Evolutionary conservation across 2,888 invertebrate genomes (phyloP).

Genomic region (Glyphotaelius pellucidus): DNA sequence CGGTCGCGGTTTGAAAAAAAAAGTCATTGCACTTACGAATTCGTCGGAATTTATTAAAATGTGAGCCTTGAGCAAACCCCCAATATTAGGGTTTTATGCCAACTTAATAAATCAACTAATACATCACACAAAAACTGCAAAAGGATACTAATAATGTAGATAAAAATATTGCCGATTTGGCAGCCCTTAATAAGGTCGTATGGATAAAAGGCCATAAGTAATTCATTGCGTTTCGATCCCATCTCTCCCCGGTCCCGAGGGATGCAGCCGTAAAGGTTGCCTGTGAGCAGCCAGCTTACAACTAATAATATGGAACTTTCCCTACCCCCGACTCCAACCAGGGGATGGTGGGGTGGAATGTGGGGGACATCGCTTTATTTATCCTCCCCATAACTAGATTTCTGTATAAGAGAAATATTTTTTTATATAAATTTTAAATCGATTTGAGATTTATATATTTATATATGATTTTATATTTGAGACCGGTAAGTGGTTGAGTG

Average conservation of each 20-base stretch:
- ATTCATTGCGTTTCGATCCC: constrained; percentile 56
- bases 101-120: no score
- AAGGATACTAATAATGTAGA: no score
- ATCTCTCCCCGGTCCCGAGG: constrained; percentile 39
- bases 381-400: background rate
- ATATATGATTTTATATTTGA: no score
- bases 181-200: background rate
- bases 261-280: constrained; percentile 29
- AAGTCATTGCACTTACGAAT: no score
- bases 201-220: constrained; percentile 56
- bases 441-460: background rate
- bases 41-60: no score
- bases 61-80: no score
- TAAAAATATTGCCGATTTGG: background rate
- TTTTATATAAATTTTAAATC: background rate
- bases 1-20: no score
- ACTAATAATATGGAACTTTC: constrained; percentile 9
- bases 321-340: background rate
- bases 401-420: background rate
- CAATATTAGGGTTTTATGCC: no score
- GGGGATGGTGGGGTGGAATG: background rate
- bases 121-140: no score
- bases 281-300: background rate
- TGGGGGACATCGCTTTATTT: background rate
- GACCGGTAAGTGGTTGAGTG: no score